Evolutionary conservation across 1,140 invertebrate genomes (phyloP).

Genomic region (Dreissena polymorpha): DNA sequence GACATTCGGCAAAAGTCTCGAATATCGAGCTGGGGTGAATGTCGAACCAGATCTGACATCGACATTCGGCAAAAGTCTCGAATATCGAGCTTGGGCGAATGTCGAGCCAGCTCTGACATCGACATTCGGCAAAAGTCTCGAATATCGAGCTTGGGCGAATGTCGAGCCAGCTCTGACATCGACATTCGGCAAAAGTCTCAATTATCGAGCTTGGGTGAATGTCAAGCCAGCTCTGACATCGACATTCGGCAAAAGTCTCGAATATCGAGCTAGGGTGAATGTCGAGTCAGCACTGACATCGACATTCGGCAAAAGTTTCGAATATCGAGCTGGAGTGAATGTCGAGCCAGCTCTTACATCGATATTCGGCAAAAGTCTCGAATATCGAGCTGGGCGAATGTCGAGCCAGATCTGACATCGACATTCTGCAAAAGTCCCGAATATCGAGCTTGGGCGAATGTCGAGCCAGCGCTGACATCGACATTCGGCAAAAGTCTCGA

Average conservation of each 20-base stretch:
- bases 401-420: background rate
- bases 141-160: conserved; percentile 14
- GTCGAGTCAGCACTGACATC: background rate
- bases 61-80: too few relatives aligned
- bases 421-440: background rate
- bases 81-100: background rate
- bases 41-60: too few relatives aligned
- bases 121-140: background rate
- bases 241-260: background rate
- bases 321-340: background rate
- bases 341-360: background rate
- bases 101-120: background rate
- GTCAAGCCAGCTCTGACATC: background rate
- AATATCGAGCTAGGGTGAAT: background rate
- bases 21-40: background rate
- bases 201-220: conserved; percentile 2
- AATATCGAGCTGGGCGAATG: background rate
- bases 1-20: background rate
- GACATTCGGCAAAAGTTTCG: too few relatives aligned
- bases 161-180: conserved; percentile 31
- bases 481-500: background rate
- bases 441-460: background rate
- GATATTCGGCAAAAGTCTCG: background rate
- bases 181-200: conserved; percentile 7
- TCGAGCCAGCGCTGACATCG: background rate